phyloP scores from a whole-genome alignment of 2,113 vertebrate species.

The Xiphophorus couchianus region DNA sequence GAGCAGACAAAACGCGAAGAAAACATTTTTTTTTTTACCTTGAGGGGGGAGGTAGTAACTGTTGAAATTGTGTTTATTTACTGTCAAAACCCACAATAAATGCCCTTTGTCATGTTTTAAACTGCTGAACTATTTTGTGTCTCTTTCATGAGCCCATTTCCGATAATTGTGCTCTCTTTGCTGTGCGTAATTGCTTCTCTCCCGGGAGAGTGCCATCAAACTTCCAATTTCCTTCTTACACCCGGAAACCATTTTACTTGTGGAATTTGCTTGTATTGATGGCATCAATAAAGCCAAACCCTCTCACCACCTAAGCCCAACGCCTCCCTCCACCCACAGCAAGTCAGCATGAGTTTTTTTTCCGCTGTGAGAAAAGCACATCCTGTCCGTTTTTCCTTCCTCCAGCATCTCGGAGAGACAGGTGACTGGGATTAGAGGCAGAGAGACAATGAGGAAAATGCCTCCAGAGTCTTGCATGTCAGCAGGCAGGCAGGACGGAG shows the following conservation, averaged over 20 bases:
- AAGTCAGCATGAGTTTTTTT: not conserved
- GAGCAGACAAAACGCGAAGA: conserved; percentile 1
- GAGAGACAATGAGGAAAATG: conserved; percentile 49
- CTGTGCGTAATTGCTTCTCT: conserved; percentile 70
- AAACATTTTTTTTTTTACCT: not conserved
- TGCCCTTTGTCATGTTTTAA: conserved; percentile 26
- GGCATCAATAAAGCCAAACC: conserved; percentile 53
- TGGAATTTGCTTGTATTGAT: conserved; percentile 62
- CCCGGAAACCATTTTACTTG: conserved; percentile 63
- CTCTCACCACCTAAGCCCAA: conserved; percentile 17
- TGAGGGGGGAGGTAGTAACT: not conserved
- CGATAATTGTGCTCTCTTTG: conserved; percentile 62
- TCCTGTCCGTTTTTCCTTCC: conserved; percentile 8
- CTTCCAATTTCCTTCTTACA: conserved; percentile 69
- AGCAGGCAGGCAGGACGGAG: conserved; percentile 32
- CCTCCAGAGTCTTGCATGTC: conserved; percentile 46
- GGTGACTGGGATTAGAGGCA: conserved; percentile 53
- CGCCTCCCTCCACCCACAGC: no score
- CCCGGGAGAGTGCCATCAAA: conserved; percentile 72
- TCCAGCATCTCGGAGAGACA: conserved; percentile 30
- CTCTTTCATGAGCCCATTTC: conserved; percentile 66
- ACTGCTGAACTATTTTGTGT: conserved; percentile 38
- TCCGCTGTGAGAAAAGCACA: not conserved
- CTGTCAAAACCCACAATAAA: conserved; percentile 6
- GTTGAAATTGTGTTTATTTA: conserved; percentile 2